Percentiles rank a stretch among this genome's conserved stretches.
Conservation (phyloP, 2,797 vertebrate species). For the Bradypodion pumilum region DNA sequence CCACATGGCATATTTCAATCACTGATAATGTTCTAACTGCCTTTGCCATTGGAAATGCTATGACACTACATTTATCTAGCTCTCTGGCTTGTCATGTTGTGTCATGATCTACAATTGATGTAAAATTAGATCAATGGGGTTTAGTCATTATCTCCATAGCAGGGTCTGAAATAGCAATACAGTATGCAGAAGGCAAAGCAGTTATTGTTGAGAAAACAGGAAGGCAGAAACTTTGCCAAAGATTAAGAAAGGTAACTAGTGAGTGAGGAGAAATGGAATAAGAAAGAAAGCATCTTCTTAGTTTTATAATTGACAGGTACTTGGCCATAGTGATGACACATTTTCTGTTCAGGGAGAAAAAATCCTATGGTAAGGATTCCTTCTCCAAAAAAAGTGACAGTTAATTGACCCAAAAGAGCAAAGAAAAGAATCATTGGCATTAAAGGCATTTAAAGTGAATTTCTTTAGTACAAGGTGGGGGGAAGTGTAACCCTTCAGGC, state of each 20-base stretch:
- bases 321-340: conserved; percentile 24
- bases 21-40: not conserved
- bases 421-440: conserved; percentile 22
- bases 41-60: not conserved
- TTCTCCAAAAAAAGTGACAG: not conserved
- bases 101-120: not conserved
- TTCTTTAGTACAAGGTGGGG: not conserved
- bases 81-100: not conserved
- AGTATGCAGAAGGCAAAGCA: not conserved
- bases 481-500: too few relatives aligned
- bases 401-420: conserved; percentile 27
- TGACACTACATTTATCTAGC: not conserved
- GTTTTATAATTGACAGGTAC: conserved; percentile 36
- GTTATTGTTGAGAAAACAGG: conserved; percentile 14
- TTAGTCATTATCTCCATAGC: conserved; percentile 11
- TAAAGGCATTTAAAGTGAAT: not conserved
- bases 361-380: conserved; percentile 47
- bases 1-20: not conserved
- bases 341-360: not conserved
- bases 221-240: conserved; percentile 19
- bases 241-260: conserved; percentile 44
- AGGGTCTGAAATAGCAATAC: conserved; percentile 19
- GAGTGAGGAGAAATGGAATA: not conserved
- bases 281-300: conserved; percentile 12
- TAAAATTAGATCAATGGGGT: conserved; percentile 6